Evolutionary conservation across 2,797 vertebrate genomes (phyloP).

Genomic region (Pterois miles): DNA sequence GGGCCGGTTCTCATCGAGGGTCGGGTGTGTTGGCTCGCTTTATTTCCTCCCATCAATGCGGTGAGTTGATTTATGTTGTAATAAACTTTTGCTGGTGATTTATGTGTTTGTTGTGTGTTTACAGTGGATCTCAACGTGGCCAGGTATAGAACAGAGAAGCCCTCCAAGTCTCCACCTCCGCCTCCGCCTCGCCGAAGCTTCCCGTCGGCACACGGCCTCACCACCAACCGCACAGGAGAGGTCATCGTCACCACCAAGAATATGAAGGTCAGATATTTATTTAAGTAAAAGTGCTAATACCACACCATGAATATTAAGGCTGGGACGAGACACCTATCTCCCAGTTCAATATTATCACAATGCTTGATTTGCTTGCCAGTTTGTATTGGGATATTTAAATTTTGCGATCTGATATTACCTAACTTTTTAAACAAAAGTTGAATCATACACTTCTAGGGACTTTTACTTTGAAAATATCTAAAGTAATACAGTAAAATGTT

Average conservation of each 20-base stretch:
- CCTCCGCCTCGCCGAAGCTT: slow-evolving; percentile 95
- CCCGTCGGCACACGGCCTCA: slow-evolving; percentile 93
- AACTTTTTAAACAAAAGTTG: too few species aligned
- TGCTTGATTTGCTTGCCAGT: too few species aligned
- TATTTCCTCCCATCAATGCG: background rate
- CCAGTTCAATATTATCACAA: accelerated
- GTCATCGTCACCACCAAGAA: slow-evolving; percentile 92
- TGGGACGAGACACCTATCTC: too few species aligned
- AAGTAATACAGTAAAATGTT: too few species aligned
- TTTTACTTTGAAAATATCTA: too few species aligned
- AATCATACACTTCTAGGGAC: too few species aligned
- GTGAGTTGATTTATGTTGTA: background rate
- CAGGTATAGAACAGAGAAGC: slow-evolving; percentile 93
- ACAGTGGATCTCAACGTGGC: slow-evolving; percentile 91
- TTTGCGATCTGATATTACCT: too few species aligned
- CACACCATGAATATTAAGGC: too few species aligned
- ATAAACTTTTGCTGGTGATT: background rate
- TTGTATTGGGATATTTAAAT: too few species aligned
- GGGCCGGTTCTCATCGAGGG: slow-evolving; percentile 85
- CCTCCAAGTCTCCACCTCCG: slow-evolving; percentile 93
- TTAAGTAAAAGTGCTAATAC: too few species aligned
- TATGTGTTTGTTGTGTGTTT: background rate
- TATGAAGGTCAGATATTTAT: slow-evolving; percentile 81
- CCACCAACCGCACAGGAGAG: slow-evolving; percentile 92
- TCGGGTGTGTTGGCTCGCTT: slow-evolving; percentile 81